These are phyloP conservation scores for Orthosia gothica DNA, from an alignment of 2,888 invertebrate species.

Conservation along the genomic window DNA sequence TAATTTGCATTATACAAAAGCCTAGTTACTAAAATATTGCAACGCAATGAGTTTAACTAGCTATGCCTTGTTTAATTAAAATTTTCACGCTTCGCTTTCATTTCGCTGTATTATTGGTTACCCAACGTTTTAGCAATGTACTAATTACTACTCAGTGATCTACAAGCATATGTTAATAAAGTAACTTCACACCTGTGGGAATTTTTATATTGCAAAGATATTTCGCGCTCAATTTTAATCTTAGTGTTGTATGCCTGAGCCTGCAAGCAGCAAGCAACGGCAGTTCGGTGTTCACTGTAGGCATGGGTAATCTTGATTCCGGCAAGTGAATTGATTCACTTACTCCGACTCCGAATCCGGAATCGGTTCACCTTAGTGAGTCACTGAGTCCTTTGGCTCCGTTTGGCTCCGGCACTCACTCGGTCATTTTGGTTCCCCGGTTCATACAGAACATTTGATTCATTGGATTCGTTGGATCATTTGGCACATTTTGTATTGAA, in stretches of 20 bases:
- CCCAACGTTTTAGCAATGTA: constrained; percentile 9
- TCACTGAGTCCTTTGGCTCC: too few relatives aligned
- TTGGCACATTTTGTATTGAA: too few relatives aligned
- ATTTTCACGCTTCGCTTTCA: constrained; percentile 15
- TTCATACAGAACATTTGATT: too few relatives aligned
- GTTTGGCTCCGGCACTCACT: too few relatives aligned
- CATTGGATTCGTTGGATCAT: too few relatives aligned
- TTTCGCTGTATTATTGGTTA: constrained; percentile 17
- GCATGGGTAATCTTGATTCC: too few relatives aligned
- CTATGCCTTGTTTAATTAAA: background rate
- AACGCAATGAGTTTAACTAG: constrained; percentile 1
- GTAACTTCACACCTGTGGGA: constrained; percentile 33
- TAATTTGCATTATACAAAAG: constrained; percentile 3
- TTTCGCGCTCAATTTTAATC: constrained; percentile 55
- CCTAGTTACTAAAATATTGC: background rate
- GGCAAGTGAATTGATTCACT: too few relatives aligned
- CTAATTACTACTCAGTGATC: constrained; percentile 31
- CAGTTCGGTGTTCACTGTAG: too few relatives aligned
- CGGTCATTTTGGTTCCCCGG: too few relatives aligned
- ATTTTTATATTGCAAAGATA: constrained; percentile 34
- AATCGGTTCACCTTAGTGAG: too few relatives aligned
- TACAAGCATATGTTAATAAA: constrained; percentile 33
- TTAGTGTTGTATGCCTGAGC: constrained; percentile 54
- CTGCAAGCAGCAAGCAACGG: constrained; percentile 55
- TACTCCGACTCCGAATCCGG: too few relatives aligned